Conservation (phyloP, 2,888 invertebrate species). For the Clivina fossor region DNA sequence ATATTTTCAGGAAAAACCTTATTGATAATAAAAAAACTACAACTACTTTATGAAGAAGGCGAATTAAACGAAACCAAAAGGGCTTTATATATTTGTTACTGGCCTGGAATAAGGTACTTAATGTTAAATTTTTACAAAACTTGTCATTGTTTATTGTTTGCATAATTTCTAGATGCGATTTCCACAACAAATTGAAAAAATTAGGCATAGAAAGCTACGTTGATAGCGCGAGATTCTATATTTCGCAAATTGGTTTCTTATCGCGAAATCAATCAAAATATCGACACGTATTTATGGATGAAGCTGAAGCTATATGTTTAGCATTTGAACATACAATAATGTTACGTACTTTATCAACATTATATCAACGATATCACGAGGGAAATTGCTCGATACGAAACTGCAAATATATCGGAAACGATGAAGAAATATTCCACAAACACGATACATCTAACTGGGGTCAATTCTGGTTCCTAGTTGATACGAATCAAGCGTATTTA, state of each 20-base stretch:
- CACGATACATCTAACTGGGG: conserved; percentile 43
- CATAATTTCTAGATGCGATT: conserved; percentile 42
- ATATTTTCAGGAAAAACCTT: conserved; percentile 49
- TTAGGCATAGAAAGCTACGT: conserved; percentile 45
- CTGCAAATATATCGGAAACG: conserved; percentile 35
- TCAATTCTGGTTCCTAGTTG: conserved; percentile 51
- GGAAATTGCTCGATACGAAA: conserved; percentile 43
- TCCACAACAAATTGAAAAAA: conserved; percentile 44
- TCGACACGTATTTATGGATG: conserved; percentile 51
- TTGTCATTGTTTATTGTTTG: not conserved
- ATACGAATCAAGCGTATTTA: conserved; percentile 50
- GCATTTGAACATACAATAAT: conserved; percentile 47
- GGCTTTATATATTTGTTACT: conserved; percentile 50
- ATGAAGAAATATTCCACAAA: conserved; percentile 38
- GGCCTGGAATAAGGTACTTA: conserved; percentile 50
- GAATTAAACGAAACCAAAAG: conserved; percentile 46
- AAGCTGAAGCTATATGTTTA: conserved; percentile 49
- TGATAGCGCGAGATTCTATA: conserved; percentile 48
- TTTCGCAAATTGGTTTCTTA: conserved; percentile 46
- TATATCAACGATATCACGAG: conserved; percentile 45
- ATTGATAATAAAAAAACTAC: conserved; percentile 48
- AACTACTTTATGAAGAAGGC: conserved; percentile 46
- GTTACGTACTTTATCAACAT: conserved; percentile 43
- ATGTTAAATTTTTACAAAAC: not conserved
- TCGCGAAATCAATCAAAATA: conserved; percentile 45